phyloP scores from a whole-genome alignment of 2,113 vertebrate species.

The Gallinago undulata region DNA sequence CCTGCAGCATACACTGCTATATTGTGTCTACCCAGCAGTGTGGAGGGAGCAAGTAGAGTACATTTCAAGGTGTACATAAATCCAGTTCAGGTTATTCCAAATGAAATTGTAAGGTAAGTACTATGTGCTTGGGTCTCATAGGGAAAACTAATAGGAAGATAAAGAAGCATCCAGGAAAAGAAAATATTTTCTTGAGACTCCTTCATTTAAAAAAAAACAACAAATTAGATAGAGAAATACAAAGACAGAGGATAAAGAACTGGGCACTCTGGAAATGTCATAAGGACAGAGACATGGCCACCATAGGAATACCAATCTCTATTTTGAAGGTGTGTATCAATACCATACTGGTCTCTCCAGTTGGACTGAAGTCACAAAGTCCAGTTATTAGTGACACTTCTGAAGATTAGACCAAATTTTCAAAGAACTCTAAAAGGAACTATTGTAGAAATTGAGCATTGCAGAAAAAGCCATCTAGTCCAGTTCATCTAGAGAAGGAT shows the following conservation, averaged over 20 bases:
- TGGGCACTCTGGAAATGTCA: neutral
- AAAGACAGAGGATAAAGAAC: neutral
- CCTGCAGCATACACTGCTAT: neutral
- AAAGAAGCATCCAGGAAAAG: neutral
- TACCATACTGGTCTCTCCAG: neutral
- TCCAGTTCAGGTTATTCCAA: constrained; percentile 15
- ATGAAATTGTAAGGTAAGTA: constrained; percentile 29
- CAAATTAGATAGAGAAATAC: neutral
- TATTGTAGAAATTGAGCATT: neutral
- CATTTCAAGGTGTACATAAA: constrained; percentile 43
- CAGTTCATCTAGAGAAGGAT: neutral
- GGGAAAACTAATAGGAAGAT: neutral
- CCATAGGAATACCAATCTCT: neutral
- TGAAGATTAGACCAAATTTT: neutral
- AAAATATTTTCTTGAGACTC: neutral
- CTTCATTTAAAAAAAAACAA: neutral
- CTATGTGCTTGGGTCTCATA: neutral
- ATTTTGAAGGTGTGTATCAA: neutral
- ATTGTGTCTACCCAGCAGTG: constrained; percentile 13
- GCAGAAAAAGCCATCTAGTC: neutral
- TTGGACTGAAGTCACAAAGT: neutral
- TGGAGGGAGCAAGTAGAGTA: constrained; percentile 2
- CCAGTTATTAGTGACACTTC: neutral
- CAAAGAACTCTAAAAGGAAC: neutral
- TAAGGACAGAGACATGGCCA: neutral